phyloP scores from a whole-genome alignment of 2,888 invertebrate genomes.

The Cantharis rufa region DNA sequence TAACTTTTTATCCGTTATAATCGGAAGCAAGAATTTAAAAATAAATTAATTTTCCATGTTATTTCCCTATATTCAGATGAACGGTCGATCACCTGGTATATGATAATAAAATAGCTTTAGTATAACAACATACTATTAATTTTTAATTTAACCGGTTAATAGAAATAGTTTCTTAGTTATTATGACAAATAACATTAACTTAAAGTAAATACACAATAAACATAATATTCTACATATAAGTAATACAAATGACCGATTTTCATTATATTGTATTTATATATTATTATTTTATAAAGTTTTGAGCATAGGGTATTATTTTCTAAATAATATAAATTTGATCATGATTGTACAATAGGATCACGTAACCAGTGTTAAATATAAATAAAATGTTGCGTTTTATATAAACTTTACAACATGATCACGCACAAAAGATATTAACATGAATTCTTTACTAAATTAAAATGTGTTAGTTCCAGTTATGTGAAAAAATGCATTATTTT shows the following conservation, averaged over 20 bases:
- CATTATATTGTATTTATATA: not conserved
- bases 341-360: conserved; percentile 9
- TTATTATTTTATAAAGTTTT: not conserved
- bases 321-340: conserved; percentile 6
- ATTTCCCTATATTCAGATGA: too few relatives aligned
- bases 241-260: not conserved
- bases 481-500: not conserved
- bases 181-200: not conserved
- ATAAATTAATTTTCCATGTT: too few relatives aligned
- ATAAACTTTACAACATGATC: not conserved
- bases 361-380: conserved; percentile 13
- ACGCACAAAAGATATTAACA: conserved; percentile 19
- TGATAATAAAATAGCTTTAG: too few relatives aligned
- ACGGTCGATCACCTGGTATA: too few relatives aligned
- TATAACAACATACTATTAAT: too few relatives aligned
- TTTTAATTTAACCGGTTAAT: too few relatives aligned
- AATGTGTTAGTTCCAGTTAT: conserved; percentile 2
- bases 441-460: conserved; percentile 6
- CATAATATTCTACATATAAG: not conserved
- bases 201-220: not conserved
- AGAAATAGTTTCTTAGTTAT: too few relatives aligned
- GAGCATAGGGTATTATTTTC: not conserved
- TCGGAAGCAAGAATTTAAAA: too few relatives aligned
- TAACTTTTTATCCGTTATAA: too few relatives aligned
- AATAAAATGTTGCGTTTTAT: conserved; percentile 10